Base-by-base conservation (phyloP, 2,113 vertebrate genomes). In the Dicentrarchus labrax region DNA sequence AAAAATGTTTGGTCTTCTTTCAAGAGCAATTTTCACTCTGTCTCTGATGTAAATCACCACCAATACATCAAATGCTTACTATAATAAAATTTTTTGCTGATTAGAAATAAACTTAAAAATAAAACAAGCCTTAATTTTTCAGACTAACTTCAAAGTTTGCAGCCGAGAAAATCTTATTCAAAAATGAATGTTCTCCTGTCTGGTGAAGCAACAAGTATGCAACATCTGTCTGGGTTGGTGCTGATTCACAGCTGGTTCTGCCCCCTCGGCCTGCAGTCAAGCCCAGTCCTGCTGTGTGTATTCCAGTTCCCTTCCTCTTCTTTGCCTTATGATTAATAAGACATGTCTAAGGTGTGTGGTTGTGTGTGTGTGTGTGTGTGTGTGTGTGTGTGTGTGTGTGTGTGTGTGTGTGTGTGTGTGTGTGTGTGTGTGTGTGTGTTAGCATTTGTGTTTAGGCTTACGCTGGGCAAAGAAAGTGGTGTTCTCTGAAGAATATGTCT, bases 401-500 rank as follows among this genome's bases (percentile, higher is more conserved):
- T 72, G 64, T 67, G 68, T 68, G 54, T 73, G 53, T 45, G 41
- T 43, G 47, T 45, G 62, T 13, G 19, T 6, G 24, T 45, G n/a
- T 67, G 59, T 59, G 65, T 76, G 64, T 69, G 68, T 68, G 72
- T 72, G 64, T 67, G 68, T 68, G 54, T 73, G 53, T 45, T 82
- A 57, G 43, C 38, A 24, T 74, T 80, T 82, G 66, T 85, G 80
- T 88, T 75, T 78, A 22, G 76, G 71, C 70, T 79, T 82, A 3
- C 15, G 24, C 76, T 39, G 76, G 68, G 43, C 17, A 77, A 80
- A 83, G 69, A 81, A 81, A 82, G 65, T 24, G 1, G 5, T 16
- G 15, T 62, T 87, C 90, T 84, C 88, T 12, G 36, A 85, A 83
- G 86, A 82, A 72, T 39, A 16, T 92, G 91, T 87, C 69, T 78